Evolutionary conservation across 2,113 vertebrate genomes (phyloP).

Genomic region (Sceloporus undulatus): DNA sequence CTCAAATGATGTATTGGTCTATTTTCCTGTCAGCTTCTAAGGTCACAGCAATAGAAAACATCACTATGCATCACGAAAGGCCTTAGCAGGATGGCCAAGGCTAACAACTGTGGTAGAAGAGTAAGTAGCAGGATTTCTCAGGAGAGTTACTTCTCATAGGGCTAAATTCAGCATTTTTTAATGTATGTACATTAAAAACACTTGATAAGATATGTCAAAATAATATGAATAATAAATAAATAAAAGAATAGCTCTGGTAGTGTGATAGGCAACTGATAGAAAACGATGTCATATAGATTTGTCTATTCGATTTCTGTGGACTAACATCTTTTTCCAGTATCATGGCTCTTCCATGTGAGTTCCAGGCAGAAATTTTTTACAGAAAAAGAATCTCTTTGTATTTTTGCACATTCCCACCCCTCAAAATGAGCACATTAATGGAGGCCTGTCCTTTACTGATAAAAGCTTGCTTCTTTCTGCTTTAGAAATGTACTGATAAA

Average conservation of each 20-base stretch:
- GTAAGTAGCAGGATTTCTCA: not conserved
- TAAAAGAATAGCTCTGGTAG: not conserved
- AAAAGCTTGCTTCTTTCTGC: no score
- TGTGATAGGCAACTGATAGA: not conserved
- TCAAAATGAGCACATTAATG: no score
- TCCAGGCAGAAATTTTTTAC: no score
- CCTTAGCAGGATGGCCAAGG: not conserved
- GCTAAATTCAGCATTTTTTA: constrained; percentile 8
- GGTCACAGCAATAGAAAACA: not conserved
- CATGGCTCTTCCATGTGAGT: no score
- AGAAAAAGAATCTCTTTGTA: no score
- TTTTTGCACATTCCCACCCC: no score
- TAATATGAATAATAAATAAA: not conserved
- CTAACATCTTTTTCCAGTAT: no score
- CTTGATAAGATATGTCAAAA: constrained; percentile 35
- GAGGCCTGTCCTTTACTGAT: no score
- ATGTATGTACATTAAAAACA: not conserved
- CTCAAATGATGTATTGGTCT: not conserved
- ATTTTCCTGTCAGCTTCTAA: not conserved
- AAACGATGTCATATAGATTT: no score
- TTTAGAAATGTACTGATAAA: no score
- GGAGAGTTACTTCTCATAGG: constrained; percentile 25
- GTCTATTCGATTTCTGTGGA: no score
- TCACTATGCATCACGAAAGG: constrained; percentile 2
- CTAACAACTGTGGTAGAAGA: constrained; percentile 27